These are phyloP conservation scores for Anomalospiza imberbis DNA, from an alignment of 2,797 vertebrate genomes.

Conservation along the genomic window DNA sequence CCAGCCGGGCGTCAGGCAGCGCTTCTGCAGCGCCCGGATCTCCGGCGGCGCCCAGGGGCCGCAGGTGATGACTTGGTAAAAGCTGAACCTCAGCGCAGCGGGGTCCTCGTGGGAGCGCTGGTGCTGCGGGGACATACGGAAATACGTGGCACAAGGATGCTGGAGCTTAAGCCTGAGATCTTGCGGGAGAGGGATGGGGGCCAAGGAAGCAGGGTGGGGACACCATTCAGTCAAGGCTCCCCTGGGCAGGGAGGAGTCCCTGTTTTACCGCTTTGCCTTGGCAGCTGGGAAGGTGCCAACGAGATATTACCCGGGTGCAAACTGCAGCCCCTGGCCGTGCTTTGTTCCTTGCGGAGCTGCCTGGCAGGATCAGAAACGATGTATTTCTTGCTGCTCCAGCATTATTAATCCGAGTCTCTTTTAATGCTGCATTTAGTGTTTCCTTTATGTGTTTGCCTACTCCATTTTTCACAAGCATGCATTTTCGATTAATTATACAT, in stretches of 20 bases:
- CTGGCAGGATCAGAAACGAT: neutral
- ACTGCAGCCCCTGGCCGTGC: neutral
- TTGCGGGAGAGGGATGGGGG: neutral
- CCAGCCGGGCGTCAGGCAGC: conserved; percentile 88
- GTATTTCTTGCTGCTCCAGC: neutral
- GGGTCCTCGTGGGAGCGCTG: conserved; percentile 93
- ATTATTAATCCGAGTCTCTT: neutral
- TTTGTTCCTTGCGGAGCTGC: neutral
- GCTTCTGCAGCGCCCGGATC: conserved; percentile 85
- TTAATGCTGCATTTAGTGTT: neutral
- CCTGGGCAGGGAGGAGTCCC: neutral
- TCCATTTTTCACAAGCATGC: neutral
- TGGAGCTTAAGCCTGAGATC: neutral
- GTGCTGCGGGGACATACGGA: conserved; percentile 77
- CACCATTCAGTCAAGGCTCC: neutral
- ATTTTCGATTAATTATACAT: neutral
- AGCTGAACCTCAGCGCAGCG: conserved; percentile 86
- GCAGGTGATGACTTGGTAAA: conserved; percentile 90
- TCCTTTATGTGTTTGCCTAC: neutral
- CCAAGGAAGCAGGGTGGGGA: too few relatives aligned
- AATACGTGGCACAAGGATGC: neutral
- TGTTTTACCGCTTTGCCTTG: neutral
- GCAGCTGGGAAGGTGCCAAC: neutral
- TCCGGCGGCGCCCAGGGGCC: conserved; percentile 77
- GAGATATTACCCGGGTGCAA: neutral